Base-by-base conservation (phyloP, 2,888 invertebrate genomes). In the Eupithecia subumbrata region DNA sequence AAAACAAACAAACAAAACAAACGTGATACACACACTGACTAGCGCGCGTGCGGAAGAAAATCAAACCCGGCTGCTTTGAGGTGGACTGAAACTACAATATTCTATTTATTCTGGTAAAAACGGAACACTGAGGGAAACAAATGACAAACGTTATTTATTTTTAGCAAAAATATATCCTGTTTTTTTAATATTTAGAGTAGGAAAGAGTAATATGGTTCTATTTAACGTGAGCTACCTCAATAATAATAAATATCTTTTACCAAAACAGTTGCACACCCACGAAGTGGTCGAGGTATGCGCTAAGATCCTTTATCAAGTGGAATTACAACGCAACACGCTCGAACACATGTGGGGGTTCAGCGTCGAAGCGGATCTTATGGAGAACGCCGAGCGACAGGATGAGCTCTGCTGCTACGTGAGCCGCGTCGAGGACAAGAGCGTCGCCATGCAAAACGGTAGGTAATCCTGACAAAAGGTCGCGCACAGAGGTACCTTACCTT, bases 341-440 rank as follows among this genome's bases (percentile, higher is more conserved):
- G 98, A 99, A 86, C 98, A 98, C 91, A 98, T 99, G 98, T 99
- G 99, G 98, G 99, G 99, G 84, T 98, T 99, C 95, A 98, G 98
- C 81, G 99, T 99, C 72, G 99, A 99, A 92, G 99, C 99, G 5
- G 99, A 99, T 93, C 96, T 99, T 76, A 98, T 99, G 80, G 99
- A 99, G 91, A 99, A 99, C 92, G 97, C 98, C 14, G 99, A 99
- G 91, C 95, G 98, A 73, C 99, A 99, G 91, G 99, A 99, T 91
- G 99, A 99, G 91, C 96, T 99, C 69, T 98, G 99, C 94, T 99
- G 99, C 92, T 99, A 99, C 94, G 98, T 99, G 85, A 98, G 98
- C 93, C 96, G 99, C 78, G 98, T 99, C 75, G 98, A 98, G 91
- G 98, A 98, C 92, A 98, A 98, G 90, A 98, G 98, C 89, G 98